These are phyloP conservation scores for Eudemis profundana DNA, from an alignment of 2,888 invertebrate species.

Conservation along the genomic window DNA sequence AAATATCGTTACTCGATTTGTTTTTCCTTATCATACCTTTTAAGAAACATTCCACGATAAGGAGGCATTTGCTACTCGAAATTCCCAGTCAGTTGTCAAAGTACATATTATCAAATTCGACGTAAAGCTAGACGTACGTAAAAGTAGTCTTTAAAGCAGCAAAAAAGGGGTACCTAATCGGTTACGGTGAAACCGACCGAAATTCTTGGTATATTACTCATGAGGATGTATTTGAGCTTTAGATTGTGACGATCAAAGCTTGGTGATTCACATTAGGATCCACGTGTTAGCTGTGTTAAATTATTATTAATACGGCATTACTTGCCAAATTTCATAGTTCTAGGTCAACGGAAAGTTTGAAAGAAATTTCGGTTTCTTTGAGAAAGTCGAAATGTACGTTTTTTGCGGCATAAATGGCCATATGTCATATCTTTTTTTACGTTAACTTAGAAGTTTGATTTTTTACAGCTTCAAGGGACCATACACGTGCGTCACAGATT, in stretches of 20 bases:
- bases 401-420: too few relatives aligned
- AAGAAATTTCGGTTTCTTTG: too few relatives aligned
- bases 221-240: slow-evolving; percentile 24
- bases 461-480: too few relatives aligned
- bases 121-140: slow-evolving; percentile 17
- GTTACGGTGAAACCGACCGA: slow-evolving; percentile 31
- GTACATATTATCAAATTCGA: slow-evolving; percentile 20
- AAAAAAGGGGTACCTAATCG: slow-evolving; percentile 15
- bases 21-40: slow-evolving; percentile 7
- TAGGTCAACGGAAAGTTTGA: too few relatives aligned
- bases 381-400: too few relatives aligned
- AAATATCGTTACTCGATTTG: background rate
- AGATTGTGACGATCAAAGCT: slow-evolving; percentile 19
- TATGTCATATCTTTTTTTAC: too few relatives aligned
- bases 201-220: slow-evolving; percentile 37
- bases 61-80: slow-evolving; percentile 6
- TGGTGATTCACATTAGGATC: slow-evolving; percentile 34
- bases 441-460: too few relatives aligned
- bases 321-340: too few relatives aligned
- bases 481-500: too few relatives aligned
- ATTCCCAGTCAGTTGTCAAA: slow-evolving; percentile 20
- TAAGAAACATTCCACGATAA: slow-evolving; percentile 21
- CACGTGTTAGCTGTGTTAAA: too few relatives aligned
- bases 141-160: slow-evolving; percentile 19
- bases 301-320: too few relatives aligned